Percentiles rank a stretch among this genome's conserved stretches.
Evolutionary conservation across 2,888 invertebrate species (phyloP).

Genomic region (Spatulosminthurus flaviceps): DNA sequence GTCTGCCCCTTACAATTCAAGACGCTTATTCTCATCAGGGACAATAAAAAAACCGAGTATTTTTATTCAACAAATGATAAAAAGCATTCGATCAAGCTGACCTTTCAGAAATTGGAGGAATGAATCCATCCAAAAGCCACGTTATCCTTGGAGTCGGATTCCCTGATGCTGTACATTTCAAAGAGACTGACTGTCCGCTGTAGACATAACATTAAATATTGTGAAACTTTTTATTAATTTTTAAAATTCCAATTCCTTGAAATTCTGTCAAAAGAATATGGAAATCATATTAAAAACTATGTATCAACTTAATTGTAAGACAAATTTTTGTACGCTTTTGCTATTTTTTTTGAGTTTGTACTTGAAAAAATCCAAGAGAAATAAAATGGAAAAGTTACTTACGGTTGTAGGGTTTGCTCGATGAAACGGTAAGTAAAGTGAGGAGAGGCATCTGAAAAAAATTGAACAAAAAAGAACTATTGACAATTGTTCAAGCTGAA

Average conservation of each 20-base stretch:
- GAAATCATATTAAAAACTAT: no score
- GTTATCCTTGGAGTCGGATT: constrained; percentile 63
- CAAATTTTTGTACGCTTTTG: no score
- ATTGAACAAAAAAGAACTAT: not conserved
- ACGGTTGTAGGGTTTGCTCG: constrained; percentile 68
- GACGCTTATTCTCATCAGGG: not conserved
- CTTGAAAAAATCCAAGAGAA: not conserved
- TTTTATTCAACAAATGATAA: no score
- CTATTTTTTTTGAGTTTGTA: no score
- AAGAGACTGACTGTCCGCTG: constrained; percentile 67
- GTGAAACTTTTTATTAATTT: no score
- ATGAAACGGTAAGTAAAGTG: constrained; percentile 67
- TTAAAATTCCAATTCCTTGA: no score
- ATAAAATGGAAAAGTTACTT: not conserved
- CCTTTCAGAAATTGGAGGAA: constrained; percentile 55
- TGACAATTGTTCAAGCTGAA: no score
- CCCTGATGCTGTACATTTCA: constrained; percentile 69
- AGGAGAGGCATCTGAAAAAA: constrained; percentile 65
- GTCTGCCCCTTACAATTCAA: not conserved
- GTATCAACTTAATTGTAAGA: no score
- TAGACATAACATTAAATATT: not conserved
- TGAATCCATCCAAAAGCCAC: constrained; percentile 55
- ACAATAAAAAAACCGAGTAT: not conserved
- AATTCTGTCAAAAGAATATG: no score
- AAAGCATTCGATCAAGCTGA: constrained; percentile 20